Conservation (phyloP, 2,797 vertebrate species). For the Coregonus ussuriensis region DNA sequence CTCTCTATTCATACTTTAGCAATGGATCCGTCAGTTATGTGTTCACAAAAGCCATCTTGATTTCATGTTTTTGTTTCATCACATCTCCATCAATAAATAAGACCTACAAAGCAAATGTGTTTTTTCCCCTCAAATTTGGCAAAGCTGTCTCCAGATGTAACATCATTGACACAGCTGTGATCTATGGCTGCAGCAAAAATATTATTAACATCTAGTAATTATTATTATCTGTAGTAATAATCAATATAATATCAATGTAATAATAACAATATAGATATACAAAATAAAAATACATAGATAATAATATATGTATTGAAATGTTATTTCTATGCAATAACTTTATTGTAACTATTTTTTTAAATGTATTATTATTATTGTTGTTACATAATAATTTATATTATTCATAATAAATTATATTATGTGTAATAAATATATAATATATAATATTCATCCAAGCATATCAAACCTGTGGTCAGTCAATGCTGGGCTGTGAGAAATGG, state of each 20-base stretch:
- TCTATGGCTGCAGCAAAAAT: background rate
- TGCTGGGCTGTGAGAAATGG: too few species aligned
- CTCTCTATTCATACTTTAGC: background rate
- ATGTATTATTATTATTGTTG: too few species aligned
- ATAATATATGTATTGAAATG: background rate
- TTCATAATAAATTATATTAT: background rate
- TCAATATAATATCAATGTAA: background rate
- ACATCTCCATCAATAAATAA: constrained; percentile 4
- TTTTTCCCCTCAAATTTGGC: constrained; percentile 1
- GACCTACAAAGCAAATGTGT: background rate
- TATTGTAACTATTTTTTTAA: too few species aligned
- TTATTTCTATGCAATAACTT: background rate
- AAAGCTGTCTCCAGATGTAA: background rate
- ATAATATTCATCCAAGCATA: background rate
- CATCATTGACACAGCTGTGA: background rate
- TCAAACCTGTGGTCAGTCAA: too few species aligned
- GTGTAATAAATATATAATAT: background rate
- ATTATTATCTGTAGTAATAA: background rate
- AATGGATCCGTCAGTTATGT: background rate
- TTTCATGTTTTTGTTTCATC: constrained; percentile 1
- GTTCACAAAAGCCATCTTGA: background rate
- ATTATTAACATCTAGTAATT: background rate
- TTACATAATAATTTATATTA: too few species aligned
- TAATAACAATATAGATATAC: background rate
- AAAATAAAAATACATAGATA: background rate